A percentile compares a stretch with the other conserved stretches of the same genome.
These are phyloP conservation scores for Lasioglossum oenotherae DNA, from an alignment of 2,888 invertebrate genomes.

Conservation along the genomic window DNA sequence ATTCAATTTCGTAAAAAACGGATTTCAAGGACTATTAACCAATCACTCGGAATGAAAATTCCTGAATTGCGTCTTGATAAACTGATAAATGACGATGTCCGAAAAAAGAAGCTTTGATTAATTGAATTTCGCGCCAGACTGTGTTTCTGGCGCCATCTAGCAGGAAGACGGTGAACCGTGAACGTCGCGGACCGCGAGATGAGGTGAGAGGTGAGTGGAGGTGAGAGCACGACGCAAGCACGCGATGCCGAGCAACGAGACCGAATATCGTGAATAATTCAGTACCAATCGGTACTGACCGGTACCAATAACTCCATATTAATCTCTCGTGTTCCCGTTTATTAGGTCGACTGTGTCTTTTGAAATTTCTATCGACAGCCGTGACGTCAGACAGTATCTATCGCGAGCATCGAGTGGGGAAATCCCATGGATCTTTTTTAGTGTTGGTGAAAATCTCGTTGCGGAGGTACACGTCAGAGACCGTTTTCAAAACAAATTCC, in stretches of 20 bases:
- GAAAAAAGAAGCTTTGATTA: background rate
- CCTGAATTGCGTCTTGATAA: too few relatives aligned
- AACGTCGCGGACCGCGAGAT: background rate
- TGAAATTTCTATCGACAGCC: background rate
- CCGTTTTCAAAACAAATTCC: background rate
- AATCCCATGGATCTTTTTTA: constrained; percentile 20
- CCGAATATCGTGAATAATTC: constrained; percentile 31
- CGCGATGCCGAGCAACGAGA: background rate
- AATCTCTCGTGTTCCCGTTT: background rate
- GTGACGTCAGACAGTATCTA: constrained; percentile 7
- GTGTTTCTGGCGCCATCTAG: constrained; percentile 31
- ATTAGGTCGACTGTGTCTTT: background rate
- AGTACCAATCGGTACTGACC: constrained; percentile 25
- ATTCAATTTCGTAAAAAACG: too few relatives aligned
- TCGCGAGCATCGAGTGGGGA: constrained; percentile 5
- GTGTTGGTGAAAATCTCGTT: constrained; percentile 13
- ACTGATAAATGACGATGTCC: too few relatives aligned
- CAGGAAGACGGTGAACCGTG: background rate
- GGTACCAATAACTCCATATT: constrained; percentile 21
- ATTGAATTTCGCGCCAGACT: background rate
- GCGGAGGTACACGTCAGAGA: constrained; percentile 29
- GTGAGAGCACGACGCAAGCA: background rate
- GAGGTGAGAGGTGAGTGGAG: background rate
- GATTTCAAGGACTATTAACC: background rate
- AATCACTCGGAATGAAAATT: background rate